Percentiles rank a stretch among this genome's conserved stretches.
phyloP scores from a whole-genome alignment of 2,888 invertebrate genomes.

The Cloeon dipterum region DNA sequence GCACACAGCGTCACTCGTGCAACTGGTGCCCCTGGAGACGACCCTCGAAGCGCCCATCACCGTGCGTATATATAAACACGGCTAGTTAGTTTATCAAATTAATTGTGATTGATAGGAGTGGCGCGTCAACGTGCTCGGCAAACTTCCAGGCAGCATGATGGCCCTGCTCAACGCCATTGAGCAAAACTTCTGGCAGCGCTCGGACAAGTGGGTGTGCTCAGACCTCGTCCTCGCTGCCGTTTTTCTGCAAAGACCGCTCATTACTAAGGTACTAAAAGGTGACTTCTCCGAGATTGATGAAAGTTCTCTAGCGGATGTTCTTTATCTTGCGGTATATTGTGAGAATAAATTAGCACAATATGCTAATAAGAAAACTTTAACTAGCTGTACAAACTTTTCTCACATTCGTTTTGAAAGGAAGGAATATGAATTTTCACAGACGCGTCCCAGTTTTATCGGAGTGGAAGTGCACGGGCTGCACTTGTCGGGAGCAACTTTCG shows the following conservation, averaged over 20 bases:
- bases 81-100: not conserved
- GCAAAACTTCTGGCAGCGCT: not conserved
- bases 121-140: slow-evolving; percentile 7
- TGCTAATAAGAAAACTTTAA: too few relatives aligned
- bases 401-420: too few relatives aligned
- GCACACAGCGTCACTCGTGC: not conserved
- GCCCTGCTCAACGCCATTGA: slow-evolving; percentile 7
- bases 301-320: too few relatives aligned
- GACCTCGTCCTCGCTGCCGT: slow-evolving; percentile 13
- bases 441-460: too few relatives aligned
- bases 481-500: not conserved
- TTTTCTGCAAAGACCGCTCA: slow-evolving; percentile 11
- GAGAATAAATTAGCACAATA: too few relatives aligned
- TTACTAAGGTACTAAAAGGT: too few relatives aligned
- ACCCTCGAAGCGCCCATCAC: too few relatives aligned
- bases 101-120: slow-evolving; percentile 7
- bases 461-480: not conserved
- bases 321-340: too few relatives aligned
- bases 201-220: slow-evolving; percentile 5
- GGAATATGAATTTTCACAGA: too few relatives aligned
- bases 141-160: slow-evolving; percentile 4
- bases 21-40: slow-evolving; percentile 28
- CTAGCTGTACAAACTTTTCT: too few relatives aligned
- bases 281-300: too few relatives aligned
- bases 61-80: too few relatives aligned